Base-by-base conservation (phyloP, 2,888 invertebrate genomes). In the Hyppa rectilinea region DNA sequence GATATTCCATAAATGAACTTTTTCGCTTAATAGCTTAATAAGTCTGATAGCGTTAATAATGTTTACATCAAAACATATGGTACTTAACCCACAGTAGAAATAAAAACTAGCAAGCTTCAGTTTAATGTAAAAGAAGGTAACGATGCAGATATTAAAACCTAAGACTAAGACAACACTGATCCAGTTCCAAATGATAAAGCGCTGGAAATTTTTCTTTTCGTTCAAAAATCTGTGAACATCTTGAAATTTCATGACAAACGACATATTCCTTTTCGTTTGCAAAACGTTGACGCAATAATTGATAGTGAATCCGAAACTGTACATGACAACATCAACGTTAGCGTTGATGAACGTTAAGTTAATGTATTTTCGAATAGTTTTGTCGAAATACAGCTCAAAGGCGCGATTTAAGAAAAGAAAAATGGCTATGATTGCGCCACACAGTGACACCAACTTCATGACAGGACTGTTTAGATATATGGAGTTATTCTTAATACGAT, bases 271-370 rank as follows among this genome's bases (percentile, higher is more conserved):
- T 45, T 58, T 58, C 4, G 56, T 70, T 20, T 52, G 56, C 17
- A 70, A 43, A 2, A 70, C 56, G 40, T 71, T 71, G 3, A 71
- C 26, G 14, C 20, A 14, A 17, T 71, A 71, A 45, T 71, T 71
- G 3, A 45, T 68, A 7, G 49, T 38, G 12, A 70, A 70, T 40
- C 69, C 69, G n/a, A 67, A n/a, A 26, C 31, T 34, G 17, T 34
- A 70, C 40, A 68, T 36, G 3, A 68, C 0, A 3, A 70, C 23
- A 38, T 70, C 69, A 5, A 70, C 5, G 17, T 40, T 40, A 7
- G 69, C 34, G 23, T 40, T 69, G 26, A 68, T 34, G 17, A 31
- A 56, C 0, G 49, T 34, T 17, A 56, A 23, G n/a, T 40, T 56
- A 2, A 70, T 52, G 6, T 58, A 43, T n/a, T 52, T 56, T 23